phyloP scores from a whole-genome alignment of 2,888 invertebrate species.

The Cordylochernes scorpioides region DNA sequence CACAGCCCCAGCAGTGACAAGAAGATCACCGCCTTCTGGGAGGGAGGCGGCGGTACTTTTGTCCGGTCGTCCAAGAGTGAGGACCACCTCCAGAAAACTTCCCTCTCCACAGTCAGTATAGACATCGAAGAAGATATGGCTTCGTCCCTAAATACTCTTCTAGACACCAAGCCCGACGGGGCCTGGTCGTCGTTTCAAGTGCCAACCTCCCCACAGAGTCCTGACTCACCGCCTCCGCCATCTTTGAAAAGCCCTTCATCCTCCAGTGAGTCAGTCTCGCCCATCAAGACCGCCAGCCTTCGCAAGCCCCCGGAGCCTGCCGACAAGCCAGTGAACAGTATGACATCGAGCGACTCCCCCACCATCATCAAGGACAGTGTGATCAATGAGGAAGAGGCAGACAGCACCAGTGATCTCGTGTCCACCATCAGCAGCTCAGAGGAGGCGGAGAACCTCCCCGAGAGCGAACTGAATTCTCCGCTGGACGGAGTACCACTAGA shows the following conservation, averaged over 20 bases:
- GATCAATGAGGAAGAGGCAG: too few relatives aligned
- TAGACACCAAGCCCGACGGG: constrained; percentile 35
- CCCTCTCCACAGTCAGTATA: constrained; percentile 57
- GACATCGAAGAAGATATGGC: constrained; percentile 80
- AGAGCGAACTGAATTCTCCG: too few relatives aligned
- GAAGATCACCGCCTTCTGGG: constrained; percentile 12
- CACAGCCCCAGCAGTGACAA: constrained; percentile 14
- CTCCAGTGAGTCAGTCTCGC: constrained; percentile 6
- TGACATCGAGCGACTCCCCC: constrained; percentile 3
- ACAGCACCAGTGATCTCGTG: constrained; percentile 10
- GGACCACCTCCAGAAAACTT: constrained; percentile 58
- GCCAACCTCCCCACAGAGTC: background rate
- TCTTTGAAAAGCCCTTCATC: background rate
- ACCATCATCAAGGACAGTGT: constrained; percentile 7
- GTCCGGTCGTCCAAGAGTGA: constrained; percentile 72
- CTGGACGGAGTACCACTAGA: too few relatives aligned
- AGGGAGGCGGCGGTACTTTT: constrained; percentile 31
- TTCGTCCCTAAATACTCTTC: constrained; percentile 63
- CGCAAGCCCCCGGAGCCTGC: too few relatives aligned
- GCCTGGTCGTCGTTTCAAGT: constrained; percentile 38
- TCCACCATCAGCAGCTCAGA: constrained; percentile 10
- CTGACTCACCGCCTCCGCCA: background rate
- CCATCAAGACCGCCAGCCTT: constrained; percentile 3
- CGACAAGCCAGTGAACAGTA: background rate
- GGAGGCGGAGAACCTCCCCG: constrained; percentile 1